These are phyloP conservation scores for Trichonephila clavipes DNA, from an alignment of 1,140 invertebrate species.

Conservation along the genomic window DNA sequence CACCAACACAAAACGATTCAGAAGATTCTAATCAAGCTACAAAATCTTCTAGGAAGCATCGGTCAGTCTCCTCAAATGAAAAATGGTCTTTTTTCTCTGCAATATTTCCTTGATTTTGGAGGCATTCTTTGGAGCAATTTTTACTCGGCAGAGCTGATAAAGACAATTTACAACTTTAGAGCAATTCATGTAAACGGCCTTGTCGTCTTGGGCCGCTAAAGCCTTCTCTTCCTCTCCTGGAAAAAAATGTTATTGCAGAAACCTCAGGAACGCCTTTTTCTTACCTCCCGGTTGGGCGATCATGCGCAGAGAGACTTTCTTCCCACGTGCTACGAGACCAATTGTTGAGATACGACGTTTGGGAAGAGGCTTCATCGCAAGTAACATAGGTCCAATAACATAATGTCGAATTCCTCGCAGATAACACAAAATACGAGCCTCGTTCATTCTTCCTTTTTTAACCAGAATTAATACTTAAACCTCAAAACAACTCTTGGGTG, in stretches of 20 bases:
- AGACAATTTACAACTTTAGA: not conserved
- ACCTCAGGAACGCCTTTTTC: slow-evolving; percentile 13
- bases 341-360: not conserved
- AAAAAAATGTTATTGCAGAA: not conserved
- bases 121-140: not conserved
- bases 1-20: not conserved
- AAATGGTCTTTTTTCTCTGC: not conserved
- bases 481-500: not conserved
- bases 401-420: not conserved
- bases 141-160: not conserved
- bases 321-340: slow-evolving; percentile 16
- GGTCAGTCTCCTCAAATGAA: slow-evolving; percentile 9
- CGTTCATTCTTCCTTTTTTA: not conserved
- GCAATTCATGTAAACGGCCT: slow-evolving; percentile 26
- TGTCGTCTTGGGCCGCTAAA: not conserved
- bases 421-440: not conserved
- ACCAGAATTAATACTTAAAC: not conserved
- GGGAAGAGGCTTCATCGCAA: not conserved
- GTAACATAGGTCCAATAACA: not conserved
- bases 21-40: not conserved
- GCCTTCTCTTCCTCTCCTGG: not conserved
- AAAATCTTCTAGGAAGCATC: not conserved
- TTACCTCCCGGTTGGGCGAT: not conserved
- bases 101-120: not conserved
- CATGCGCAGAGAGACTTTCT: not conserved